A percentile compares a stretch with the other conserved stretches of the same genome.
phyloP scores from a whole-genome alignment of 2,888 invertebrate genomes.

The Ethmia dodecea region DNA sequence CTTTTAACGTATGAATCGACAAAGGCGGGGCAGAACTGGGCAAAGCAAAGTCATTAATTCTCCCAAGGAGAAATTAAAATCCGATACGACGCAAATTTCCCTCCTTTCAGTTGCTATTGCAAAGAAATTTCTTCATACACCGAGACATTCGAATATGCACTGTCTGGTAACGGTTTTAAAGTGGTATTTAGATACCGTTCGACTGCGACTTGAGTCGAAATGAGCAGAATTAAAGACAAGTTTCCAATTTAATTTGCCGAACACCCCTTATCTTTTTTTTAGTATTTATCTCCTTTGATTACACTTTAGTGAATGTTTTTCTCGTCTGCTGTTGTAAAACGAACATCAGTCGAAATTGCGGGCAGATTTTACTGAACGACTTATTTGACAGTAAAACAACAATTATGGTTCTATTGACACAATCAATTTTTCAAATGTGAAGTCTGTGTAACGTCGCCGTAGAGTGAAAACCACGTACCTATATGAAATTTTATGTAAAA shows the following conservation, averaged over 20 bases:
- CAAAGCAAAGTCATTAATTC: constrained; percentile 68
- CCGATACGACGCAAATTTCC: constrained; percentile 74
- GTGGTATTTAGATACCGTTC: neutral
- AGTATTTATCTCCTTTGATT: constrained; percentile 70
- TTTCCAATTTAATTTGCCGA: constrained; percentile 73
- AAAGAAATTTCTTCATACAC: constrained; percentile 20
- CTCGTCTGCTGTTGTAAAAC: too few relatives aligned
- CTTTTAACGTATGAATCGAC: constrained; percentile 54
- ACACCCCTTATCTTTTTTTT: constrained; percentile 62
- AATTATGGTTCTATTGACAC: too few relatives aligned
- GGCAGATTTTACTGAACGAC: too few relatives aligned
- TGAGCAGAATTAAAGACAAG: constrained; percentile 32
- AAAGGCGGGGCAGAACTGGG: constrained; percentile 34
- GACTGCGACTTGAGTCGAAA: constrained; percentile 25
- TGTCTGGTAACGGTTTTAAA: constrained; percentile 3
- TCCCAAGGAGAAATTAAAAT: constrained; percentile 69
- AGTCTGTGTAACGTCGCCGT: too few relatives aligned
- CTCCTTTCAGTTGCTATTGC: constrained; percentile 30
- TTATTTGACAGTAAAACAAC: too few relatives aligned
- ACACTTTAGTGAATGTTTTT: constrained; percentile 55
- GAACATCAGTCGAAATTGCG: too few relatives aligned
- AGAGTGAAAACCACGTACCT: too few relatives aligned
- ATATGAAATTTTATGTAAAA: too few relatives aligned
- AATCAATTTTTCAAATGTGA: too few relatives aligned
- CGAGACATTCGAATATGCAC: constrained; percentile 8